Evolutionary conservation across 2,888 invertebrate species (phyloP).

Genomic region (Villa cingulata): DNA sequence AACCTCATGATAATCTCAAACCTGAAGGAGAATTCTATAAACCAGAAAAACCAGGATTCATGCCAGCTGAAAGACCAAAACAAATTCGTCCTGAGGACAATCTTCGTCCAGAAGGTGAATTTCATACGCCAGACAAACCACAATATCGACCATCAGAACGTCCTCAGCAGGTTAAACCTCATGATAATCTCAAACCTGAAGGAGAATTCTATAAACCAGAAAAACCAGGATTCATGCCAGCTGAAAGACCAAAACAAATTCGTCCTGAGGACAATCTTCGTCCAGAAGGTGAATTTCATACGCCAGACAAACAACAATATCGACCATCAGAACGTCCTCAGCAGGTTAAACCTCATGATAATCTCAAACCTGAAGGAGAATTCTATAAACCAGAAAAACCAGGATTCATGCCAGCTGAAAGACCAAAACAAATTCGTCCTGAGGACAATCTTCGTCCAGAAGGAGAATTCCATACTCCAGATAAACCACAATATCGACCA

Average conservation of each 20-base stretch:
- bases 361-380: constrained; percentile 40
- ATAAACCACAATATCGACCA: too few relatives aligned
- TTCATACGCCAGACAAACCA: constrained; percentile 32
- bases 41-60: constrained; percentile 39
- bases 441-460: constrained; percentile 40
- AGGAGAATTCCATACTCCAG: constrained; percentile 35
- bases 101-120: constrained; percentile 39
- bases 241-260: constrained; percentile 30
- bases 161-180: constrained; percentile 39
- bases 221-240: constrained; percentile 34
- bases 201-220: constrained; percentile 40
- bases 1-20: constrained; percentile 41
- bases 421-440: constrained; percentile 36
- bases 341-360: constrained; percentile 41
- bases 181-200: constrained; percentile 43
- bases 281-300: constrained; percentile 39
- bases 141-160: constrained; percentile 43
- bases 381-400: constrained; percentile 40
- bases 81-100: constrained; percentile 40
- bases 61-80: constrained; percentile 21
- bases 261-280: constrained; percentile 39
- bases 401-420: constrained; percentile 28
- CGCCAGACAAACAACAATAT: constrained; percentile 30
- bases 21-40: constrained; percentile 41
- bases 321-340: too few relatives aligned